Evolutionary conservation across 1,140 invertebrate genomes (phyloP), one percentile per base, ranked within the genome.

Genomic region (Trichoplusia ni): DNA sequence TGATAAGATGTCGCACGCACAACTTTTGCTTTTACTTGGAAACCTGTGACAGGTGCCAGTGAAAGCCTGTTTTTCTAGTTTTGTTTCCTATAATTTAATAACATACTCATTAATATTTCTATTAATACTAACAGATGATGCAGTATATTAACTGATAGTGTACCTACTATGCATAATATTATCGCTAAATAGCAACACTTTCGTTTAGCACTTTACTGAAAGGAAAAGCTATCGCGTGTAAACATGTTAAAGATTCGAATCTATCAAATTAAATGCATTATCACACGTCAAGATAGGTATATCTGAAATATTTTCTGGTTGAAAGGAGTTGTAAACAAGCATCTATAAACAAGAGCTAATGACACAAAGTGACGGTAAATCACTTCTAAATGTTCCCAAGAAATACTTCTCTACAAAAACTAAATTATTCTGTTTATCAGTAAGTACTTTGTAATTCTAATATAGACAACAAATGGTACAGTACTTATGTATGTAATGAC

Each of bases 361-460:
- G n/a, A n/a, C n/a, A n/a, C n/a, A n/a, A n/a, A n/a, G n/a, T n/a
- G n/a, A n/a, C n/a, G n/a, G n/a, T n/a, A n/a, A n/a, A n/a, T 4
- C 29, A 33, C 29, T 2, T 33, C 29, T 4, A 33, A 33, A 33
- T 11, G 1, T 31, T 33, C 11, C 29, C 11, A 33, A 33, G 29
- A 13, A 16, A 4, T 1, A 2, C 11, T 4, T 8, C 11, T 13
- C 1, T 14, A 13, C 5, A 7, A 1, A 40, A 18, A 40, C 14
- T 40, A 4, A 29, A 54, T 25, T 54, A 6, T 53, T 72, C 63
- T 23, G 54, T 68, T 78, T 75, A 71, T 54, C 54, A 54, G 67
- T 70, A 75, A 54, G 64, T 71, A 64, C 68, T 81, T 76, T 73
- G 70, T 71, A 78, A 80, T 81, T 75, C 59, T 75, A 82, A 81